Evolutionary conservation across 1,140 invertebrate species (phyloP).

Genomic region (Mactra quadrangularis): DNA sequence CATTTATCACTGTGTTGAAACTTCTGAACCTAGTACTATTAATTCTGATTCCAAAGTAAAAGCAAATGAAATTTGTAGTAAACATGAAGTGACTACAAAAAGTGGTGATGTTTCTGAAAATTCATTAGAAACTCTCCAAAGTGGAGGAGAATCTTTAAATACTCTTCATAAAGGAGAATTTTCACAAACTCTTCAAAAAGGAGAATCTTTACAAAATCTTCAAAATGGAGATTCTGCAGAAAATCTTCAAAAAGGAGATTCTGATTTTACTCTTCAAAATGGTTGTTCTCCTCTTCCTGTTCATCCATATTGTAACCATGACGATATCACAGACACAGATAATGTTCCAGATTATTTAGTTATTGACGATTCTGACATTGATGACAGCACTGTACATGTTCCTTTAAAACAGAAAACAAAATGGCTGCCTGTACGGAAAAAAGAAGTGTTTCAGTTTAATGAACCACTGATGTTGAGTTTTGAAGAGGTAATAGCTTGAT

Average conservation of each 20-base stretch:
- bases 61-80: background rate
- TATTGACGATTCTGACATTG: slow-evolving; percentile 69
- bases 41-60: background rate
- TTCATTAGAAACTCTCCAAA: background rate
- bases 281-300: background rate
- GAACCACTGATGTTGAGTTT: slow-evolving; percentile 74
- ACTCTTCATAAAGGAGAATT: no score
- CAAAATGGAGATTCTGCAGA: background rate
- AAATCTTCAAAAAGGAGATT: background rate
- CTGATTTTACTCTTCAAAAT: background rate
- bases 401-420: background rate
- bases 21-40: background rate
- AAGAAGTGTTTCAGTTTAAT: slow-evolving; percentile 69
- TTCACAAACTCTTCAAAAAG: no score
- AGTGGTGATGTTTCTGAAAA: background rate
- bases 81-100: background rate
- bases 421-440: slow-evolving; percentile 73
- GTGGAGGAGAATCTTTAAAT: no score
- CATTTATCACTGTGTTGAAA: no score
- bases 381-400: slow-evolving; percentile 11
- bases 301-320: slow-evolving; percentile 25
- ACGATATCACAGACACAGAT: background rate
- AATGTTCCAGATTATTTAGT: slow-evolving; percentile 65
- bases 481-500: slow-evolving; percentile 80
- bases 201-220: no score